Percentiles rank a stretch among this genome's conserved stretches.
phyloP scores from a whole-genome alignment of 2,797 vertebrate genomes.

The Dipus sagitta region DNA sequence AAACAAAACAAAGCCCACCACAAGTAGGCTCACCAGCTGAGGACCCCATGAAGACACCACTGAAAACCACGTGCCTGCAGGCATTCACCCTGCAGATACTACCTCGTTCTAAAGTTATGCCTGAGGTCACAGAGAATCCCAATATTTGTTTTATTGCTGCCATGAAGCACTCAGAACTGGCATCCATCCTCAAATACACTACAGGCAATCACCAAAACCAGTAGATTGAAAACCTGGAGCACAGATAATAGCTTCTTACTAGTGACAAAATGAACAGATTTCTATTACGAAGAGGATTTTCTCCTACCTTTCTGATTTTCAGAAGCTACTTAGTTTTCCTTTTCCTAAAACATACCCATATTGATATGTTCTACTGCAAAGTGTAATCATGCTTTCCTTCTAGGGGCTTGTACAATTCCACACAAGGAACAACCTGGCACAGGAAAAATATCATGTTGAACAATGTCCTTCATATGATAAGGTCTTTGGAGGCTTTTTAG shows the following conservation, averaged over 20 bases:
- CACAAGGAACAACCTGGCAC: neutral
- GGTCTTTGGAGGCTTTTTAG: neutral
- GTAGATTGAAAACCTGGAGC: neutral
- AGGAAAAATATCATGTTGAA: conserved; percentile 31
- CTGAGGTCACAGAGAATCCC: neutral
- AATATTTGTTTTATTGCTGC: neutral
- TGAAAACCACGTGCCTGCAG: neutral
- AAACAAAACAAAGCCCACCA: conserved; percentile 61
- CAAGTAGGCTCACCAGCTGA: conserved; percentile 49
- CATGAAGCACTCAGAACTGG: neutral
- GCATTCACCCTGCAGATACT: neutral
- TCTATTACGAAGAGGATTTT: neutral
- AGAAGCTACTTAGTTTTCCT: neutral
- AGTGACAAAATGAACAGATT: conserved; percentile 56
- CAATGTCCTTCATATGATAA: neutral
- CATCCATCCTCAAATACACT: neutral
- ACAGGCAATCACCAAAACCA: neutral
- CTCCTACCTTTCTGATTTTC: neutral
- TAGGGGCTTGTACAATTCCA: conserved; percentile 3
- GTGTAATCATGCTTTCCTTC: neutral
- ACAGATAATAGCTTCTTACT: conserved; percentile 13
- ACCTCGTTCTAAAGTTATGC: conserved; percentile 23
- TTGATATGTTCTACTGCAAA: neutral
- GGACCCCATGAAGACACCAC: conserved; percentile 5
- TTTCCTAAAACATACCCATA: neutral